Evolutionary conservation across 1,140 invertebrate species (phyloP).

Genomic region (Coenobita brevimanus): DNA sequence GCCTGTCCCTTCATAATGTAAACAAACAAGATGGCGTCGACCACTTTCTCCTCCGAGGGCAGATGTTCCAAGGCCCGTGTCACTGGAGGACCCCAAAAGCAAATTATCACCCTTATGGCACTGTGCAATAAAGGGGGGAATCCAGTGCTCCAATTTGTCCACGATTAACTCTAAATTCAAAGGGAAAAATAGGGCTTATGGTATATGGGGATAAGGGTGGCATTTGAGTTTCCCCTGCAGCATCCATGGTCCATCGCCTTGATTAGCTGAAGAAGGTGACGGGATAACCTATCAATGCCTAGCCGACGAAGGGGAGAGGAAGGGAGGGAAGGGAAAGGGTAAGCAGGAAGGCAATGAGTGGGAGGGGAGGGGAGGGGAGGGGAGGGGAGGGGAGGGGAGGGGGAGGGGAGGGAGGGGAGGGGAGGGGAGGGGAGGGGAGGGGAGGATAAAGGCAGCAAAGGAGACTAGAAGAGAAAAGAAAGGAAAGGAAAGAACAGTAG

Average conservation of each 20-base stretch:
- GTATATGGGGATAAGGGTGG: no score
- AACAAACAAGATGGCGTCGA: neutral
- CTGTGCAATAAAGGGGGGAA: neutral
- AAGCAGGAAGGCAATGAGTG: neutral
- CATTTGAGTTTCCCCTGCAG: no score
- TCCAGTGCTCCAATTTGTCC: no score
- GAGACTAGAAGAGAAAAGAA: neutral
- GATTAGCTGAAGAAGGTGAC: slow-evolving; percentile 55
- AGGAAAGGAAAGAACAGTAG: neutral
- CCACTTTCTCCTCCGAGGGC: neutral
- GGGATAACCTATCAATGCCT: slow-evolving; percentile 54
- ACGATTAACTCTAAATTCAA: no score
- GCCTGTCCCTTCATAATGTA: no score
- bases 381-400: neutral
- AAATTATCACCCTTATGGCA: neutral
- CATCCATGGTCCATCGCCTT: slow-evolving; percentile 29
- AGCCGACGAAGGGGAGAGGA: slow-evolving; percentile 14
- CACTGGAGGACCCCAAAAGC: neutral
- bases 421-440: neutral
- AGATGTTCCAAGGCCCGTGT: slow-evolving; percentile 37
- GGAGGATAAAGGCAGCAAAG: neutral
- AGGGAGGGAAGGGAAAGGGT: slow-evolving; percentile 32
- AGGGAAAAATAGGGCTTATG: no score
- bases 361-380: neutral
- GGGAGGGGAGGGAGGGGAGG: neutral